Evolutionary conservation across 1,140 invertebrate species (phyloP).

Genomic region (Tetramorium parvispinum): DNA sequence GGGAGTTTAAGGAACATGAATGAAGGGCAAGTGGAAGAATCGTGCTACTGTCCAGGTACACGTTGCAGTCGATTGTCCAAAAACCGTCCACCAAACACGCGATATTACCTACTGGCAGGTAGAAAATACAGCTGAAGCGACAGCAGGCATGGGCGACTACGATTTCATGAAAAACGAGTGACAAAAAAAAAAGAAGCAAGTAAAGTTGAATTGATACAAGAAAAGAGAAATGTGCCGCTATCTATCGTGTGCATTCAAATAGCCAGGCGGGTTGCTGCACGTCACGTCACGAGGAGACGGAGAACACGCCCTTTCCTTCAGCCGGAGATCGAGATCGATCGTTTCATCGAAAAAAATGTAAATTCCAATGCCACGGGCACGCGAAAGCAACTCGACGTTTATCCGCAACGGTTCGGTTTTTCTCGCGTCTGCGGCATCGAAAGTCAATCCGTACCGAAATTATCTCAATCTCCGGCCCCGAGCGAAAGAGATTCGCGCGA

Average conservation of each 20-base stretch:
- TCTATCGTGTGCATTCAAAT: conserved; percentile 75
- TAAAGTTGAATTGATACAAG: background rate
- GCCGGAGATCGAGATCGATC: conserved; percentile 19
- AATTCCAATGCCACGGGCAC: background rate
- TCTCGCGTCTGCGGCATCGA: background rate
- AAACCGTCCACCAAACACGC: conserved; percentile 67
- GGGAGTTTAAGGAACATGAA: background rate
- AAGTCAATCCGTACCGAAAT: background rate
- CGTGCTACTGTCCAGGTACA: conserved; percentile 78
- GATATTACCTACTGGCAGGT: conserved; percentile 39
- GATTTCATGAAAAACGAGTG: conserved; percentile 44
- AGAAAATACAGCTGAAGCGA: conserved; percentile 57
- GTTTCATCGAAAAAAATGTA: conserved; percentile 7
- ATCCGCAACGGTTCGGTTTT: background rate
- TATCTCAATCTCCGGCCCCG: background rate
- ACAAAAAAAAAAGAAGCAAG: conserved; percentile 51
- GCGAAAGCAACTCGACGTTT: background rate
- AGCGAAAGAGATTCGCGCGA: background rate
- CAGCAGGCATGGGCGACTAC: conserved; percentile 40
- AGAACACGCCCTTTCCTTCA: conserved; percentile 23
- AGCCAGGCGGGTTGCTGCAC: conserved; percentile 79
- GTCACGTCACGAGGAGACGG: conserved; percentile 73
- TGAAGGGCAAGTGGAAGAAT: background rate
- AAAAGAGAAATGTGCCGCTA: conserved; percentile 35
- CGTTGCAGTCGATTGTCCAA: conserved; percentile 71